Conservation (phyloP, 2,797 vertebrate genomes). For the Mycteria americana region DNA sequence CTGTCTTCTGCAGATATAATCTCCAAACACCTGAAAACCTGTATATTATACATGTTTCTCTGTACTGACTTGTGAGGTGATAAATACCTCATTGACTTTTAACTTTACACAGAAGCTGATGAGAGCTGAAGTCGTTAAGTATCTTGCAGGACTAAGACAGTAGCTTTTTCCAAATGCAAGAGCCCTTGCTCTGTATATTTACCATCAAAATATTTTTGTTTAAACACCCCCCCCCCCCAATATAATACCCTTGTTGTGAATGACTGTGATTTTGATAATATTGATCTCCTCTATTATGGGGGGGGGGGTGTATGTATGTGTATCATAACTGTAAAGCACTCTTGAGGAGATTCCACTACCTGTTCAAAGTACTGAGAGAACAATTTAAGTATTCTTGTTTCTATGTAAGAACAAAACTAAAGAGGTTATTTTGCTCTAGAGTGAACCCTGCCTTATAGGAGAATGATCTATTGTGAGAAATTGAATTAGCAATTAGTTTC, state of each 20-base stretch:
- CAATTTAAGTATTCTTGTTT: background rate
- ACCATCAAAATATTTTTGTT: background rate
- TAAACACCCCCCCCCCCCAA: background rate
- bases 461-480: background rate
- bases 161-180: background rate
- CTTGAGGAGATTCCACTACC: background rate
- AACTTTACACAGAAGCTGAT: background rate
- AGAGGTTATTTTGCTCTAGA: slow-evolving; percentile 9
- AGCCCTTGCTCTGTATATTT: background rate
- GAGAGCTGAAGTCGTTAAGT: background rate
- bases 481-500: background rate
- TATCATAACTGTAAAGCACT: background rate
- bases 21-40: background rate
- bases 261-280: background rate
- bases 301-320: background rate
- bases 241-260: background rate
- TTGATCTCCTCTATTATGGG: background rate
- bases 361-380: background rate
- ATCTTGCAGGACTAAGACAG: background rate
- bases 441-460: background rate
- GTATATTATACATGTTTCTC: background rate
- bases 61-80: background rate
- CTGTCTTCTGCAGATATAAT: slow-evolving; percentile 6
- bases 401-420: background rate
- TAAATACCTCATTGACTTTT: background rate